Evolutionary conservation across 2,797 vertebrate species (phyloP).

Genomic region (Xenopus petersii): DNA sequence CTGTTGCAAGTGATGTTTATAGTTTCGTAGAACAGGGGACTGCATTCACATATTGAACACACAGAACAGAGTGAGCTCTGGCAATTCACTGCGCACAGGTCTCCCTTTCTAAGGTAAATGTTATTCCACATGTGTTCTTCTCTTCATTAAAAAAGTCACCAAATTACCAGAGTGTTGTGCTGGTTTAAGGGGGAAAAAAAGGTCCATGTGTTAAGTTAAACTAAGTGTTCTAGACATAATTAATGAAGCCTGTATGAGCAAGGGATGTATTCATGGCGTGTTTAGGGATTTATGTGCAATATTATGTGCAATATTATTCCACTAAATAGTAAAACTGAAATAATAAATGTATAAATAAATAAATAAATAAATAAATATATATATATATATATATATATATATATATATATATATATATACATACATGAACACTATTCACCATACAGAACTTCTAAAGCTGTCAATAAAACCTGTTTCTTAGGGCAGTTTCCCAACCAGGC

Average conservation of each 20-base stretch:
- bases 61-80: conserved; percentile 28
- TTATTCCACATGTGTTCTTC: conserved; percentile 41
- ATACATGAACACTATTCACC: background rate
- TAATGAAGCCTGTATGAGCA: conserved; percentile 33
- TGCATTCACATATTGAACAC: conserved; percentile 29
- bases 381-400: too few relatives aligned
- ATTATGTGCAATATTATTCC: conserved; percentile 24
- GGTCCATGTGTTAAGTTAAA: background rate
- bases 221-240: conserved; percentile 26
- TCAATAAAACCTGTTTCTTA: conserved; percentile 34
- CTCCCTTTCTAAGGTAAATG: conserved; percentile 43
- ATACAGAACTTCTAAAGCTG: conserved; percentile 22
- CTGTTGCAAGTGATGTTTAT: conserved; percentile 38
- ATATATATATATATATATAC: too few relatives aligned
- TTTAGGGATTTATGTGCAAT: conserved; percentile 30
- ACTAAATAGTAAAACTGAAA: background rate
- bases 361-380: background rate
- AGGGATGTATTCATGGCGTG: conserved; percentile 26
- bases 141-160: conserved; percentile 32
- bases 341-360: background rate
- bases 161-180: conserved; percentile 23
- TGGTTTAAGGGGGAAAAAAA: conserved; percentile 2
- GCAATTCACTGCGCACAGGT: conserved; percentile 33
- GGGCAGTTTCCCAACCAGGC: too few relatives aligned
- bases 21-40: conserved; percentile 35